Base-by-base conservation (phyloP, 1,140 invertebrate species). In the Akabosia matsudoensis region DNA sequence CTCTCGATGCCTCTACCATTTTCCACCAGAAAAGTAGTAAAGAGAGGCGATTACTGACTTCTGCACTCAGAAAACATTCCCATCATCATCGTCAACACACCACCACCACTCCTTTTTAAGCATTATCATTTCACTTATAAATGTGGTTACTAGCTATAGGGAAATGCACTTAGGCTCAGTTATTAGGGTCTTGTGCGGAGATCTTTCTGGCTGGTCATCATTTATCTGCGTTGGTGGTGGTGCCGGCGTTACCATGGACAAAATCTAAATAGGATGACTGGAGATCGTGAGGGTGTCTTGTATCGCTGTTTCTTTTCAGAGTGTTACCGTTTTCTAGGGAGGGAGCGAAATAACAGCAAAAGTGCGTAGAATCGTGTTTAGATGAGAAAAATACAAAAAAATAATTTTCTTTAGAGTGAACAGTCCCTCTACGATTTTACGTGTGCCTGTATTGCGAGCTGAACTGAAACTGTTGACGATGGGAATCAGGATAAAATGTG, bases 91-190 rank as follows among this genome's bases (percentile, higher is more conserved):
- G 7, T 30, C 14, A 24, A 67, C 61, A 67, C 61, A 67, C 28
- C 61, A 67, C 7, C 61, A 67, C 61, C 61, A 67, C 61, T 67
- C 61, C 61, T 67, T 67, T 67, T 67, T 67, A 28, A 61, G 54
- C 26, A 67, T 67, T 10, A 67, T 61, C 54, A 61, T 61, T 61
- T 61, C 54, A 61, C 54, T 61, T 61, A 16, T 61, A 51, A 51
- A 61, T 24, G 54, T 61, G 14, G 14, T 24, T 24, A 61, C 54
- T n/a, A 22, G 54, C 54, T 61, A 24, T 61, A 45, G 7, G 18
- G 37, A 18, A 45, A 45, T 45, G 37, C 18, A 45, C 37, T n/a
- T n/a, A 45, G 7, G 37, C 37, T 45, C 18, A 45, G 7, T 18
- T 45, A 45, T 45, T 45, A 45, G 37, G 7, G 37, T 45, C 54